Base-by-base conservation (phyloP, 2,888 invertebrate species). In the Heteromurus nitidus region DNA sequence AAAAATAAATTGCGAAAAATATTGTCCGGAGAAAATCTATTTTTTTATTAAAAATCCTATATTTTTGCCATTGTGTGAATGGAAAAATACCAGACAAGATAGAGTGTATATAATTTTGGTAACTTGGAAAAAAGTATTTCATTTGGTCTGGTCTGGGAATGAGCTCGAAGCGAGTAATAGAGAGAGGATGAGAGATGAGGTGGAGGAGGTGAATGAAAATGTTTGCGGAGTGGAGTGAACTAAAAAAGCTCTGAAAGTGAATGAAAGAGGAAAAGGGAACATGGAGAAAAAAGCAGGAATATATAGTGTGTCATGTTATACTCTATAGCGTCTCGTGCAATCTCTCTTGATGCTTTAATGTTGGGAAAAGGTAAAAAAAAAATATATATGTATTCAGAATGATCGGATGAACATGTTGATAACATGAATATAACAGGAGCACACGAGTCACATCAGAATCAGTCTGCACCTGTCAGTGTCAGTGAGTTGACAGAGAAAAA, bases 391-490 rank as follows among this genome's bases (percentile, higher is more conserved):
- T 36, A 47, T 50, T n/a, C 28, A 18, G 28, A 28, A 58, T n/a
- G n/a, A n/a, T n/a, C n/a, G 26, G 44, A 72, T 44, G 58, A 72
- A 44, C 26, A 72, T 31, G 30, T 31, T 72, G 72, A 72, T 42
- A 72, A 58, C 58, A 73, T 75, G 65, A 65, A 75, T 55, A 75
- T 67, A 50, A 31, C 53, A 75, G 65, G 55, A n/a, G 36, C 58
- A 67, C n/a, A n/a, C 53, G 55, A 65, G 75, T 50, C 26, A 55
- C 65, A 55, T 67, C 55, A 67, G 53, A 53, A 75, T 67, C 75
- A 75, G 65, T 75, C 75, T 55, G 67, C n/a, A n/a, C n/a, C n/a
- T n/a, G n/a, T n/a, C n/a, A 26, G 50, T 75, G 75, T 75, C 55
- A 50, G 73, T 62, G 60, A 20, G 50, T 50, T 50, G 50, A 50